A percentile compares a stretch with the other conserved stretches of the same genome.
phyloP scores from a whole-genome alignment of 2,797 vertebrate species.

The Mastacembelus armatus region DNA sequence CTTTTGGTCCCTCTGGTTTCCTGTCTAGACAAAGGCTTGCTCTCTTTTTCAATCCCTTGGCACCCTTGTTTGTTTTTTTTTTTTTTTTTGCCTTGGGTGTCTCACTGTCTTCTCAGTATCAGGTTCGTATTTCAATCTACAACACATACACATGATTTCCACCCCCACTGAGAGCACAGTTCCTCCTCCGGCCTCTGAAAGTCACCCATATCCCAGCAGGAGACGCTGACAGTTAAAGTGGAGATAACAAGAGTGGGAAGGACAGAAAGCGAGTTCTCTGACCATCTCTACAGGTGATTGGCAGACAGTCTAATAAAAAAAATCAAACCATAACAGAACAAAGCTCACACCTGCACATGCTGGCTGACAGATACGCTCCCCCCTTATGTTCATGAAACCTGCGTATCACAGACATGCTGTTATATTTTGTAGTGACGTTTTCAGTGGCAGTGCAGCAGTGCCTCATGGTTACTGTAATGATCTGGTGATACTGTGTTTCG shows the following conservation, averaged over 20 bases:
- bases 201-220: slow-evolving; percentile 43
- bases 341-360: not conserved
- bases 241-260: slow-evolving; percentile 30
- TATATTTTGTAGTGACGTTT: slow-evolving; percentile 38
- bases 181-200: slow-evolving; percentile 56
- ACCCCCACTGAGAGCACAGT: slow-evolving; percentile 24
- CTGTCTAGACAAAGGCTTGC: slow-evolving; percentile 1
- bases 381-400: slow-evolving; percentile 2
- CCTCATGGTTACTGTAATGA: slow-evolving; percentile 2
- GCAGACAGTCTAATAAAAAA: slow-evolving; percentile 26
- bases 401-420: slow-evolving; percentile 13
- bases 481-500: not conserved
- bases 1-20: slow-evolving; percentile 30
- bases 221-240: slow-evolving; percentile 38
- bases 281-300: slow-evolving; percentile 51
- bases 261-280: not conserved
- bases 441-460: not conserved
- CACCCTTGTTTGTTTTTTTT: slow-evolving; percentile 3
- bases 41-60: slow-evolving; percentile 3
- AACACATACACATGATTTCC: slow-evolving; percentile 7
- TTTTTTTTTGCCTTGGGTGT: slow-evolving; percentile 5
- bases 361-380: slow-evolving; percentile 1
- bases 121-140: slow-evolving; percentile 36
- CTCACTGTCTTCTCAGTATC: slow-evolving; percentile 36
- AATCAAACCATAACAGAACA: slow-evolving; percentile 4